phyloP scores from a whole-genome alignment of 2,113 vertebrate species.

The Gambusia holbrooki region DNA sequence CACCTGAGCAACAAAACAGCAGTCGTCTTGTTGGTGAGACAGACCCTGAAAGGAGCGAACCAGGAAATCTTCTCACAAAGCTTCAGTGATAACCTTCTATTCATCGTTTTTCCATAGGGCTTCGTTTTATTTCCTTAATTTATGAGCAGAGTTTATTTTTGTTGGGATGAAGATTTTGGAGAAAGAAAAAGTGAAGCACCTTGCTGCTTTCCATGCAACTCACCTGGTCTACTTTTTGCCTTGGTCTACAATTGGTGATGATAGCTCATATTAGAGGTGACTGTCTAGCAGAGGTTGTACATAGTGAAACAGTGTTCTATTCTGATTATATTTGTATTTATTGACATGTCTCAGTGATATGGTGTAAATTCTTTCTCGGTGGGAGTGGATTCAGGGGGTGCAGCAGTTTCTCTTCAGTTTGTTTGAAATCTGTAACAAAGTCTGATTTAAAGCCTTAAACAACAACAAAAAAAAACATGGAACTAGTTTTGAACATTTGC shows the following conservation, averaged over 20 bases:
- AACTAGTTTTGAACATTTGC: slow-evolving; percentile 33
- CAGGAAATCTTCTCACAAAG: slow-evolving; percentile 7
- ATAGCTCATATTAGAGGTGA: slow-evolving; percentile 60
- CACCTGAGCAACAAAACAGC: not conserved
- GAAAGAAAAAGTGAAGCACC: slow-evolving; percentile 6
- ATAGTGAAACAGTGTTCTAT: slow-evolving; percentile 61
- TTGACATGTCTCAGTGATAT: slow-evolving; percentile 63
- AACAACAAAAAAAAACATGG: slow-evolving; percentile 26
- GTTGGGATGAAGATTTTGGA: slow-evolving; percentile 8
- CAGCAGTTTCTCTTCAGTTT: slow-evolving; percentile 29
- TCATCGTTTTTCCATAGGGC: slow-evolving; percentile 4
- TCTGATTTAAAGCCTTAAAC: slow-evolving; percentile 69
- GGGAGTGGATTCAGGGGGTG: slow-evolving; percentile 30
- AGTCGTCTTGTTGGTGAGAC: not conserved
- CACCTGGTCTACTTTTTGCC: slow-evolving; percentile 24
- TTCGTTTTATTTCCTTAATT: slow-evolving; percentile 26
- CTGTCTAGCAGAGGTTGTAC: slow-evolving; percentile 61
- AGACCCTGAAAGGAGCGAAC: not conserved
- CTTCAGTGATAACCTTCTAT: not conserved
- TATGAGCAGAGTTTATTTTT: not conserved
- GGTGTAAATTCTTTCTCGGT: slow-evolving; percentile 46
- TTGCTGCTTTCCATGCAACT: slow-evolving; percentile 52
- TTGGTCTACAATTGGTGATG: slow-evolving; percentile 36
- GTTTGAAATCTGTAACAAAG: not conserved
- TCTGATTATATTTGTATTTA: slow-evolving; percentile 68